Conservation (phyloP, 2,797 vertebrate genomes). For the Parauchenoglanis punctatus region DNA sequence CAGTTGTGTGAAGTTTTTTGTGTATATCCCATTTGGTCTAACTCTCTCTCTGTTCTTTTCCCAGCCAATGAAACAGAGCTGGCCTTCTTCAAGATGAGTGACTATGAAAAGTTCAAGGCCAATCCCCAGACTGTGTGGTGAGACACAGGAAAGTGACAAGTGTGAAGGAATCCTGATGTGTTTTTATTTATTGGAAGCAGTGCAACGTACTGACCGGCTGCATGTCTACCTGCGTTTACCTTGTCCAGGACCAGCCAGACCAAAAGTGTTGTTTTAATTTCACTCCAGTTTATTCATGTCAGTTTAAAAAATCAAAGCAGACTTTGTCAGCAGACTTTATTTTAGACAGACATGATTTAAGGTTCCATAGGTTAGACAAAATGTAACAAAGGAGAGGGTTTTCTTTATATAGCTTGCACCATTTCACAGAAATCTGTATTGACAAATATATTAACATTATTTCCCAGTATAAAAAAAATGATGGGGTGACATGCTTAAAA, state of each 20-base stretch:
- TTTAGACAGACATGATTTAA: constrained; percentile 24
- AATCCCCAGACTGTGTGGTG: constrained; percentile 78
- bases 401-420: not conserved
- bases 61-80: constrained; percentile 91
- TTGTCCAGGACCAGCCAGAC: not conserved
- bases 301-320: not conserved
- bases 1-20: not conserved
- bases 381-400: not conserved
- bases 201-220: not conserved
- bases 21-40: not conserved
- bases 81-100: constrained; percentile 87
- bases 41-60: constrained; percentile 41
- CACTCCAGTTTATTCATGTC: not conserved
- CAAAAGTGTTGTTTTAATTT: constrained; percentile 25
- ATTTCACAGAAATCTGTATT: constrained; percentile 2
- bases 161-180: not conserved
- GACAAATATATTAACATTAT: not conserved
- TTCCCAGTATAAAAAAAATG: not conserved
- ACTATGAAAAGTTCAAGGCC: constrained; percentile 85
- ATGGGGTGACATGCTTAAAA: not conserved
- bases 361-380: not conserved
- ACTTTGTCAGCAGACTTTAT: not conserved
- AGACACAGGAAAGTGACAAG: constrained; percentile 19
- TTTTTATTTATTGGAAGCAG: constrained; percentile 37
- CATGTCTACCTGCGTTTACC: not conserved